phyloP scores from a whole-genome alignment of 2,888 invertebrate species.

The Diaperis boleti region DNA sequence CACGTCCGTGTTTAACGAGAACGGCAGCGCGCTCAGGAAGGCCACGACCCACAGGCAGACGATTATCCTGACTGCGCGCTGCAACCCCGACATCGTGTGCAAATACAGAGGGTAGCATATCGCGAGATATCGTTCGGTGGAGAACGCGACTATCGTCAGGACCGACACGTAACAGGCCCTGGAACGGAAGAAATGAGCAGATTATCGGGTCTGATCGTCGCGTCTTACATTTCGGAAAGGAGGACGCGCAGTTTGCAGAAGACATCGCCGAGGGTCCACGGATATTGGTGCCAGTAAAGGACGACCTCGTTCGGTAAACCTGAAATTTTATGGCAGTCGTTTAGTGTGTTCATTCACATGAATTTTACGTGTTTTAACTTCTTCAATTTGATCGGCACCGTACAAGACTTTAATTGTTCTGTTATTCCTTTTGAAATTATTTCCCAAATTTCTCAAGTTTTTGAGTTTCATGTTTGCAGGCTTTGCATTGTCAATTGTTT shows the following conservation, averaged over 20 bases:
- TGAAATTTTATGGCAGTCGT: no score
- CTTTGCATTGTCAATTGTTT: no score
- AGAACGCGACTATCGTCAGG: constrained; percentile 92
- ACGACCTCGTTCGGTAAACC: constrained; percentile 89
- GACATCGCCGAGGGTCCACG: constrained; percentile 82
- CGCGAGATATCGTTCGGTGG: constrained; percentile 90
- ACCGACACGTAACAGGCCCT: constrained; percentile 93
- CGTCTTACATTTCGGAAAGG: constrained; percentile 66
- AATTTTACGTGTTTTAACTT: no score
- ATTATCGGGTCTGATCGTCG: not conserved
- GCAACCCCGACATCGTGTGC: constrained; percentile 85
- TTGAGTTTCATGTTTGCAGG: no score
- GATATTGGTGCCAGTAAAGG: constrained; percentile 90
- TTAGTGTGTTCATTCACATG: no score
- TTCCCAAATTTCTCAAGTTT: no score
- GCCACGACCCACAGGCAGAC: constrained; percentile 82
- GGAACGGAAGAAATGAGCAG: constrained; percentile 53
- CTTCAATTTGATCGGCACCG: no score
- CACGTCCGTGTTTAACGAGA: constrained; percentile 80
- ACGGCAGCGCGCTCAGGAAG: constrained; percentile 81
- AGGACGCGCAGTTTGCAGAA: constrained; percentile 87
- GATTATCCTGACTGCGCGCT: constrained; percentile 85
- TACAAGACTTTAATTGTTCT: no score
- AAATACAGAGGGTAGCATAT: constrained; percentile 90
- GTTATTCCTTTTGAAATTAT: no score